These are phyloP conservation scores for Pipistrellus kuhlii DNA, from an alignment of 2,797 vertebrate genomes.

Conservation along the genomic window DNA sequence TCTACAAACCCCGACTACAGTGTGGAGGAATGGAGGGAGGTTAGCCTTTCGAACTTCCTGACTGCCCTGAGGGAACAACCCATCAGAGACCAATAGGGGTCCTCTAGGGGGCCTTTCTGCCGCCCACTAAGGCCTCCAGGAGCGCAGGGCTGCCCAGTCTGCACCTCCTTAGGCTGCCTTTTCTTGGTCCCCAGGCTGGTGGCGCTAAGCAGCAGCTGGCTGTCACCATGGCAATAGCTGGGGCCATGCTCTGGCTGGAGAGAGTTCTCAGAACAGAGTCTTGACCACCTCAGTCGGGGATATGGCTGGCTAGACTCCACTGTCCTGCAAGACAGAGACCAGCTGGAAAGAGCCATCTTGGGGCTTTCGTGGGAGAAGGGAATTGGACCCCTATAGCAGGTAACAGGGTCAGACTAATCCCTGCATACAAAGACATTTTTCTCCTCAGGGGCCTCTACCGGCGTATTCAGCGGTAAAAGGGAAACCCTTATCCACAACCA, in stretches of 20 bases:
- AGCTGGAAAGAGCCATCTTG: conserved; percentile 27
- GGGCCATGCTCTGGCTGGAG: conserved; percentile 52
- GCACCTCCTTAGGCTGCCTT: not conserved
- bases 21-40: not conserved
- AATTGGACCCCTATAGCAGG: not conserved
- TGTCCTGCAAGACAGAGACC: conserved; percentile 16
- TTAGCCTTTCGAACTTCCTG: not conserved
- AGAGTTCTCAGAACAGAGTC: conserved; percentile 69
- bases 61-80: conserved; percentile 11
- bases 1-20: not conserved
- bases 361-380: not conserved
- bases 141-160: not conserved
- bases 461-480: not conserved
- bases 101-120: not conserved
- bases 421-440: not conserved
- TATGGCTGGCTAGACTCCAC: conserved; percentile 2
- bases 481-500: not conserved
- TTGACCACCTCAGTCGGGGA: conserved; percentile 49
- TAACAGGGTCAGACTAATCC: not conserved
- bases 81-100: not conserved
- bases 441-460: not conserved
- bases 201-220: conserved; percentile 72
- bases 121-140: not conserved
- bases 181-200: conserved; percentile 60
- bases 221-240: conserved; percentile 72